These are phyloP conservation scores for Pelecanoides urinatrix DNA, from an alignment of 2,113 vertebrate species.

Conservation along the genomic window DNA sequence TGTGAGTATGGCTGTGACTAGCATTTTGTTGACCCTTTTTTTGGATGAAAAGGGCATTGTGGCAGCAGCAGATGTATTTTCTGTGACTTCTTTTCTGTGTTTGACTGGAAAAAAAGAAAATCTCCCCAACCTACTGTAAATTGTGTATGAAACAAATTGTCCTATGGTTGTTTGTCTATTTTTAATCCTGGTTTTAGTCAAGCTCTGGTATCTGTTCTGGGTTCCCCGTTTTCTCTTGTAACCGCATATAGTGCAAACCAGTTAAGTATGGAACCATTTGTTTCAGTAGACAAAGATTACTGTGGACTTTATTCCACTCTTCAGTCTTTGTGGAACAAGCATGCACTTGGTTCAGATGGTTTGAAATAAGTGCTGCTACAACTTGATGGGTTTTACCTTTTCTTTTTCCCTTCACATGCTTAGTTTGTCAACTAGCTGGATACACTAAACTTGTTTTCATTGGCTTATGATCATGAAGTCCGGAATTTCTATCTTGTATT, in stretches of 20 bases:
- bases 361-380: constrained; percentile 62
- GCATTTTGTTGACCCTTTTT: neutral
- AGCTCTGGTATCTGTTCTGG: constrained; percentile 68
- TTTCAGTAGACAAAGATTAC: constrained; percentile 55
- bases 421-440: constrained; percentile 43
- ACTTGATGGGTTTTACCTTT: constrained; percentile 39
- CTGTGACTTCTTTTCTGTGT: constrained; percentile 70
- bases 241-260: constrained; percentile 38
- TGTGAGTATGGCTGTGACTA: constrained; percentile 28
- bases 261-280: constrained; percentile 41
- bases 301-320: constrained; percentile 42
- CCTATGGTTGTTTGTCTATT: constrained; percentile 60
- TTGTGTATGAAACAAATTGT: constrained; percentile 72
- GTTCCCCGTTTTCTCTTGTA: constrained; percentile 64
- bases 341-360: constrained; percentile 62
- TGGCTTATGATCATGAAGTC: constrained; percentile 57
- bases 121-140: constrained; percentile 62
- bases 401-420: constrained; percentile 41
- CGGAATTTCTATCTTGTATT: constrained; percentile 44
- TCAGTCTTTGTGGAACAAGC: constrained; percentile 64
- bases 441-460: constrained; percentile 45
- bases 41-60: constrained; percentile 30
- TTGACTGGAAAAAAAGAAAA: neutral
- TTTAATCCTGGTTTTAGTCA: constrained; percentile 66
- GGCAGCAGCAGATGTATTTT: constrained; percentile 71